These are phyloP conservation scores for Coturnix japonica DNA, from an alignment of 2,113 vertebrate genomes.

Conservation along the genomic window DNA sequence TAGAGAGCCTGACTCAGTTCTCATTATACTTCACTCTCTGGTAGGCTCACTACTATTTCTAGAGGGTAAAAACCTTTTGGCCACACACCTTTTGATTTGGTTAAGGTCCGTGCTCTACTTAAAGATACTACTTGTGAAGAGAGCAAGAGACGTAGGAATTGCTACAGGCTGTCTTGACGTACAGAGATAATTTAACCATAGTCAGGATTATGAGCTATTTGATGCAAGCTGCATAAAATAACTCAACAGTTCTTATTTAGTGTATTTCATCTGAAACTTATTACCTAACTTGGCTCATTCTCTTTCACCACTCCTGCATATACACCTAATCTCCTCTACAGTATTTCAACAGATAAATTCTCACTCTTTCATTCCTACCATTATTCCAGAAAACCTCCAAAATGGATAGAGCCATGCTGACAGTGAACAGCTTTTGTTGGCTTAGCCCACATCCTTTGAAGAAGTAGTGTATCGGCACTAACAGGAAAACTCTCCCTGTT, in stretches of 20 bases:
- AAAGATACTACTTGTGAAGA: not conserved
- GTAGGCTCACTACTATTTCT: not conserved
- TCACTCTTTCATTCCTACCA: not conserved
- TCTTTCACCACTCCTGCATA: not conserved
- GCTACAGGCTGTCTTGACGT: not conserved
- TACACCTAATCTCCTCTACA: not conserved
- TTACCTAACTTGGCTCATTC: not conserved
- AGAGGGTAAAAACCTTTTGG: not conserved
- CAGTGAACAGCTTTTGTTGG: not conserved
- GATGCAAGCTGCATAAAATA: not conserved
- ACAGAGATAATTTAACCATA: not conserved
- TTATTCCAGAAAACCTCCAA: not conserved
- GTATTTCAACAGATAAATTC: not conserved
- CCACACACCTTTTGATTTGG: not conserved
- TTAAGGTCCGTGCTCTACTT: not conserved
- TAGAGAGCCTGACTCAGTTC: not conserved
- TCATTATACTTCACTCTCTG: not conserved
- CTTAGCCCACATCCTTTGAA: not conserved
- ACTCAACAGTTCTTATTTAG: not conserved
- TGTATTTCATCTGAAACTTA: not conserved
- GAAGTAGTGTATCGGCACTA: not conserved
- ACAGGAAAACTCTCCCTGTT: not conserved
- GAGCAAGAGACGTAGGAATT: not conserved
- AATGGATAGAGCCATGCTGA: not conserved
- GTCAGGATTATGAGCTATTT: not conserved